Percentiles rank a stretch among this genome's conserved stretches.
Conservation (phyloP, 37 sponge, comb jelly and placozoan genomes). For the Eunapius fragilis region DNA sequence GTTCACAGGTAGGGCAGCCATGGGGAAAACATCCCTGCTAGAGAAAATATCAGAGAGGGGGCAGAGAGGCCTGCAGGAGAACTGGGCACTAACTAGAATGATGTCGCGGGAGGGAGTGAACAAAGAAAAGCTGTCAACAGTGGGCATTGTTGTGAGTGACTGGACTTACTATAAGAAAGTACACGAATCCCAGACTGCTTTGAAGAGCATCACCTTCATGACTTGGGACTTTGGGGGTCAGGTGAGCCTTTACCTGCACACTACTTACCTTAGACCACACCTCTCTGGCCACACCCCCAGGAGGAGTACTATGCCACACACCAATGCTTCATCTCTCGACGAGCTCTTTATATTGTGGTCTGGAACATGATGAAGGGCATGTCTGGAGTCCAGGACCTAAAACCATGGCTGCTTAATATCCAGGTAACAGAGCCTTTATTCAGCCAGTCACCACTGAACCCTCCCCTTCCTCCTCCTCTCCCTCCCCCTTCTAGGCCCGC, state of each 20-base stretch:
- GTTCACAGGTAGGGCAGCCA: conserved; percentile 75
- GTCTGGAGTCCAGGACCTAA: conserved; percentile 54
- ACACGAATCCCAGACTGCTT: conserved; percentile 45
- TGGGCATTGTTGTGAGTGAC: conserved; percentile 84
- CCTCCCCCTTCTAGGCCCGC: conserved; percentile 71
- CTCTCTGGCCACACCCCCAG: conserved; percentile 5
- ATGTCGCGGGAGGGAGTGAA: neutral
- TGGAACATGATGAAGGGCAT: conserved; percentile 75
- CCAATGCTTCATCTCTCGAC: conserved; percentile 77
- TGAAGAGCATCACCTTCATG: conserved; percentile 83
- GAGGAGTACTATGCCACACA: conserved; percentile 86
- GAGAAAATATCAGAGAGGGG: conserved; percentile 67
- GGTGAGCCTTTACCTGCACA: conserved; percentile 20
- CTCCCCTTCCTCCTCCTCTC: too few species aligned
- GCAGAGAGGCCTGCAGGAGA: conserved; percentile 51
- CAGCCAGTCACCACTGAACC: neutral
- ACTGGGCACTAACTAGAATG: conserved; percentile 53
- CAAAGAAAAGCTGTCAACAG: conserved; percentile 52
- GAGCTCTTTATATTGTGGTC: conserved; percentile 78
- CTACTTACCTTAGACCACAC: neutral
- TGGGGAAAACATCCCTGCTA: conserved; percentile 87
- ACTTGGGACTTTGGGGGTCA: conserved; percentile 97
- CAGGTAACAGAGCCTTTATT: conserved; percentile 28
- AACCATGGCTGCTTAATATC: conserved; percentile 83
- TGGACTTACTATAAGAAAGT: conserved; percentile 78